phyloP scores from a whole-genome alignment of 2,888 invertebrate species.

The Macrophya alboannulata region DNA sequence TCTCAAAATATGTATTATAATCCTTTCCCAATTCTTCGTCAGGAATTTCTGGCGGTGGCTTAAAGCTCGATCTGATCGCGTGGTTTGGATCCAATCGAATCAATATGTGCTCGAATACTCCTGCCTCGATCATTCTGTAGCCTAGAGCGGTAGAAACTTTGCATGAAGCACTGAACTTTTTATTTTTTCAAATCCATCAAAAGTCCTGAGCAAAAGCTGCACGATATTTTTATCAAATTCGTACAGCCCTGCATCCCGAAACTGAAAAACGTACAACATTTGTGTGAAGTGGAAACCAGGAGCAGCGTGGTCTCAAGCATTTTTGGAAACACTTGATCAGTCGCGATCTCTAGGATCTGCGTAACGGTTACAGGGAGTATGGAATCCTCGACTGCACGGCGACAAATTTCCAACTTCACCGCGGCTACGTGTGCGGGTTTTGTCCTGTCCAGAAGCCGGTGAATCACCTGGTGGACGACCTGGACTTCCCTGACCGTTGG shows the following conservation, averaged over 20 bases:
- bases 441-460: slow-evolving; percentile 63
- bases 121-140: slow-evolving; percentile 73
- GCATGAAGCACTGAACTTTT: slow-evolving; percentile 7
- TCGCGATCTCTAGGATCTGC: slow-evolving; percentile 72
- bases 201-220: not conserved
- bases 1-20: slow-evolving; percentile 60
- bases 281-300: slow-evolving; percentile 70
- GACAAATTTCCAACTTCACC: slow-evolving; percentile 66
- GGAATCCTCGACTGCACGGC: slow-evolving; percentile 73
- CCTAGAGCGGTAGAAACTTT: slow-evolving; percentile 67
- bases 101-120: slow-evolving; percentile 75
- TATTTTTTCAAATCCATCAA: not conserved
- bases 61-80: slow-evolving; percentile 64
- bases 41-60: slow-evolving; percentile 61
- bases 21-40: slow-evolving; percentile 38
- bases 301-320: slow-evolving; percentile 72
- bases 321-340: slow-evolving; percentile 70
- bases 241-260: no score
- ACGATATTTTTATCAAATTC: not conserved
- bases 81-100: slow-evolving; percentile 75
- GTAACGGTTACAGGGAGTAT: slow-evolving; percentile 73
- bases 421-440: slow-evolving; percentile 51
- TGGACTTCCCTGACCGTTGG: slow-evolving; percentile 63
- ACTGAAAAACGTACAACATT: slow-evolving; percentile 72
- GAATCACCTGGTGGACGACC: slow-evolving; percentile 65